Conservation (phyloP, 2,888 invertebrate species). For the Serrognathus titanus region DNA sequence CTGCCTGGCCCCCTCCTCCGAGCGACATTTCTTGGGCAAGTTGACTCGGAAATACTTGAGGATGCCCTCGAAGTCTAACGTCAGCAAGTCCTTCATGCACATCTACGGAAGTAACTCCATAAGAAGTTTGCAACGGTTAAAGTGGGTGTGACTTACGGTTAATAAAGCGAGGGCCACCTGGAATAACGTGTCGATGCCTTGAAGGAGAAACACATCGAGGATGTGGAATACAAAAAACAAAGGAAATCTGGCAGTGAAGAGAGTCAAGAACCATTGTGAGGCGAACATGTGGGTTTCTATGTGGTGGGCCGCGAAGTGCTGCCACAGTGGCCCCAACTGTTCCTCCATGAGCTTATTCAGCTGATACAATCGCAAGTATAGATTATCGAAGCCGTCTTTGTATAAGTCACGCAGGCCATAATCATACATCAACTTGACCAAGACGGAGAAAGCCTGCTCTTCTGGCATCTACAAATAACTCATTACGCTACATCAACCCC, state of each 20-base stretch:
- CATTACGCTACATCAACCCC: background rate
- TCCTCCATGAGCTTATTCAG: slow-evolving; percentile 91
- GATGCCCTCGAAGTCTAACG: slow-evolving; percentile 95
- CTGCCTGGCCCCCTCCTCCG: slow-evolving; percentile 82
- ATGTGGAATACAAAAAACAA: slow-evolving; percentile 95
- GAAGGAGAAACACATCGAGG: slow-evolving; percentile 90
- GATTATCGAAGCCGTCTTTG: slow-evolving; percentile 93
- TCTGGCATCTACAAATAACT: slow-evolving; percentile 86
- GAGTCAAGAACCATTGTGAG: slow-evolving; percentile 98
- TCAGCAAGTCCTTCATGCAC: slow-evolving; percentile 85
- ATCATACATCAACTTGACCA: slow-evolving; percentile 96
- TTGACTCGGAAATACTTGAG: slow-evolving; percentile 97
- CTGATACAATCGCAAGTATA: slow-evolving; percentile 93
- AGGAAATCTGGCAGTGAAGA: slow-evolving; percentile 99
- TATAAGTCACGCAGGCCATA: slow-evolving; percentile 93
- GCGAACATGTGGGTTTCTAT: slow-evolving; percentile 99
- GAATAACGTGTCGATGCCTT: slow-evolving; percentile 93
- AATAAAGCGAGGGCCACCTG: slow-evolving; percentile 93
- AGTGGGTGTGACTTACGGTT: slow-evolving; percentile 57
- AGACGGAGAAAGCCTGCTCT: slow-evolving; percentile 96
- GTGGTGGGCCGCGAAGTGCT: slow-evolving; percentile 75
- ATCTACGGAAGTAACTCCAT: slow-evolving; percentile 47
- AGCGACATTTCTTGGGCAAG: slow-evolving; percentile 93
- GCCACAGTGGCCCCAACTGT: slow-evolving; percentile 75
- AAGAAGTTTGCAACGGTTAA: background rate